A percentile compares a stretch with the other conserved stretches of the same genome.
Evolutionary conservation across 2,113 vertebrate species (phyloP).

Genomic region (Sceloporus undulatus): DNA sequence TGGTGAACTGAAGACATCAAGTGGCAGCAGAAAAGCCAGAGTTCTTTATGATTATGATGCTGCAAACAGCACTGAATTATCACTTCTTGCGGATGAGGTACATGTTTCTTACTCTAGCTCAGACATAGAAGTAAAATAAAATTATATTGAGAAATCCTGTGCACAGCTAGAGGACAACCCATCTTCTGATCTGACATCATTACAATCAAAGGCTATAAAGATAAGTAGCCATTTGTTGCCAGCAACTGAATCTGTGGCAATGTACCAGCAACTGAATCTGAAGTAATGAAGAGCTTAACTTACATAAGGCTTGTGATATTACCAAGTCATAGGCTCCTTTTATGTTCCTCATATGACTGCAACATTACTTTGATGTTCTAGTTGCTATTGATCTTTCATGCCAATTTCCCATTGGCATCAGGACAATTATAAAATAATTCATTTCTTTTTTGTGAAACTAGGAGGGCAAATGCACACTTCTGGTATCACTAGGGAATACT

Average conservation of each 20-base stretch:
- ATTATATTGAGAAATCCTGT: not conserved
- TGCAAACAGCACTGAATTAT: constrained; percentile 94
- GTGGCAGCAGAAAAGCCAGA: constrained; percentile 90
- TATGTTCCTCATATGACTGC: not conserved
- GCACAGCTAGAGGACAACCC: not conserved
- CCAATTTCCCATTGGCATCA: not conserved
- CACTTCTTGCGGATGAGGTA: constrained; percentile 97
- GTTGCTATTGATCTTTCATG: not conserved
- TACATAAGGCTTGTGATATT: not conserved
- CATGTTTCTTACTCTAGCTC: constrained; percentile 2
- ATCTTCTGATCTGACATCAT: not conserved
- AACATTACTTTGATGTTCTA: not conserved
- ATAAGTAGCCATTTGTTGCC: not conserved
- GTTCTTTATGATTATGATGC: constrained; percentile 98
- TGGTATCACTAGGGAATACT: not conserved
- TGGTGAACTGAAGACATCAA: constrained; percentile 87
- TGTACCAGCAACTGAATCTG: too few relatives aligned
- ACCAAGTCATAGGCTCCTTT: not conserved
- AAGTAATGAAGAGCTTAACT: not conserved
- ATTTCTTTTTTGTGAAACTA: not conserved
- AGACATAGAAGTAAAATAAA: not conserved
- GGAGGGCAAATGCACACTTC: too few relatives aligned
- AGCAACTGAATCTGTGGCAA: too few relatives aligned
- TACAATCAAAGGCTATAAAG: not conserved
- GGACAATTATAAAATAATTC: not conserved